A percentile compares a stretch with the other conserved stretches of the same genome.
These are phyloP conservation scores for Plumapathes pennacea DNA, from an alignment of 92 coral and sea anemone genomes.

Conservation along the genomic window DNA sequence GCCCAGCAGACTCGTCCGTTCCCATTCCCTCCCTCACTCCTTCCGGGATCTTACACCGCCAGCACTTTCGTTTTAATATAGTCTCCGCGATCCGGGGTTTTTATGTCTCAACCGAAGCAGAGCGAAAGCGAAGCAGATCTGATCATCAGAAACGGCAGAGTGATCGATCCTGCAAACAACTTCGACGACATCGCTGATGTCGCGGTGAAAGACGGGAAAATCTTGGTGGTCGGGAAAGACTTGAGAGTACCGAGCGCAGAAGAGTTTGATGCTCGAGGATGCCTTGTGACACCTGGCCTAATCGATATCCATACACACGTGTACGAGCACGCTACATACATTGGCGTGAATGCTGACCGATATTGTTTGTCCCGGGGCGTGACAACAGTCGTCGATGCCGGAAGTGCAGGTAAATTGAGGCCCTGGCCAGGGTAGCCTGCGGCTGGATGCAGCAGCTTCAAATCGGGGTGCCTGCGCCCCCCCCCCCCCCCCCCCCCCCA, in stretches of 20 bases:
- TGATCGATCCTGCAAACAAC: conserved; percentile 73
- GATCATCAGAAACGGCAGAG: conserved; percentile 65
- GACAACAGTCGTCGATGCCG: conserved; percentile 13
- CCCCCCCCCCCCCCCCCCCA: no score
- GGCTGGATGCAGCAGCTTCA: no score
- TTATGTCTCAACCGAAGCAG: no score
- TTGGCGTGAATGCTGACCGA: conserved; percentile 3
- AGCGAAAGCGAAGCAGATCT: no score
- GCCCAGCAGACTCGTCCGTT: no score
- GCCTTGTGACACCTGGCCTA: conserved; percentile 8
- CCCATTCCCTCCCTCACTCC: no score
- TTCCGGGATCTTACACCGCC: no score
- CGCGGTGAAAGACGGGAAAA: conserved; percentile 43
- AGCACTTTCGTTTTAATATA: no score
- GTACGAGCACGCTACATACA: background rate
- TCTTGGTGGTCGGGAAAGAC: conserved; percentile 35
- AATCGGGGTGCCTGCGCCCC: no score
- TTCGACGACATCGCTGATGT: conserved; percentile 58
- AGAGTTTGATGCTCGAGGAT: conserved; percentile 62
- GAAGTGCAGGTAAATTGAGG: conserved; percentile 22
- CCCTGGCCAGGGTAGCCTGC: no score
- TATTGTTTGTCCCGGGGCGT: conserved; percentile 3
- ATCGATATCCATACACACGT: conserved; percentile 8
- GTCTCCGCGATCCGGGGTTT: no score
- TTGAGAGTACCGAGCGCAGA: conserved; percentile 25